Evolutionary conservation across 2,888 invertebrate genomes (phyloP).

Genomic region (Ornithoptera alexandrae): DNA sequence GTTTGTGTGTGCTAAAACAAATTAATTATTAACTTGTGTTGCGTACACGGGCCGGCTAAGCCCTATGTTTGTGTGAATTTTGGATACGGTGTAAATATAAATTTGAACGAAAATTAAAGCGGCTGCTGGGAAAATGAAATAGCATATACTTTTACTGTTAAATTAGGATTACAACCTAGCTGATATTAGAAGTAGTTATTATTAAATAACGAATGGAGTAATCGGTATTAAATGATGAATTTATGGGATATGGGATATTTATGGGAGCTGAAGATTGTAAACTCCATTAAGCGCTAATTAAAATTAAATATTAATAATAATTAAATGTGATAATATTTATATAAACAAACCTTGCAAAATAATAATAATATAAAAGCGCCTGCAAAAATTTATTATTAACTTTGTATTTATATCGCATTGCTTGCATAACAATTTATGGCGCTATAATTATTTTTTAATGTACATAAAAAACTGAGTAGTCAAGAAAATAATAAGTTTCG

Average conservation of each 20-base stretch:
- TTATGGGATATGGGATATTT: no score
- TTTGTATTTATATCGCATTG: background rate
- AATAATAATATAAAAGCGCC: background rate
- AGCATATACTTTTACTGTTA: slow-evolving; percentile 3
- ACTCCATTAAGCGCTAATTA: background rate
- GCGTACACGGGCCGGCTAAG: slow-evolving; percentile 20
- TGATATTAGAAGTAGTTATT: slow-evolving; percentile 10
- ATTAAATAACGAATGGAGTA: no score
- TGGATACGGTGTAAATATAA: slow-evolving; percentile 23
- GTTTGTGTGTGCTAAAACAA: slow-evolving; percentile 63
- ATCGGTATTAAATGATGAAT: no score
- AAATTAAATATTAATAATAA: no score
- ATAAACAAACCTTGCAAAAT: background rate
- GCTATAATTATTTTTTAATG: no score
- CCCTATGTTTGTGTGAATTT: slow-evolving; percentile 20
- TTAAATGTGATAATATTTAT: background rate
- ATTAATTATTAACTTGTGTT: slow-evolving; percentile 64
- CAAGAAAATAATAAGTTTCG: no score
- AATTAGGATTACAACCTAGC: slow-evolving; percentile 5
- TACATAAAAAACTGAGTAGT: no score
- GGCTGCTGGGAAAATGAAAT: slow-evolving; percentile 13
- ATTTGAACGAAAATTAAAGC: slow-evolving; percentile 21
- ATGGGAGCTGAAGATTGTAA: background rate
- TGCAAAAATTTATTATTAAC: background rate
- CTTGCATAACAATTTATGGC: no score